Evolutionary conservation across 2,888 invertebrate species (phyloP).

Genomic region (Cecidostiba fungosa): DNA sequence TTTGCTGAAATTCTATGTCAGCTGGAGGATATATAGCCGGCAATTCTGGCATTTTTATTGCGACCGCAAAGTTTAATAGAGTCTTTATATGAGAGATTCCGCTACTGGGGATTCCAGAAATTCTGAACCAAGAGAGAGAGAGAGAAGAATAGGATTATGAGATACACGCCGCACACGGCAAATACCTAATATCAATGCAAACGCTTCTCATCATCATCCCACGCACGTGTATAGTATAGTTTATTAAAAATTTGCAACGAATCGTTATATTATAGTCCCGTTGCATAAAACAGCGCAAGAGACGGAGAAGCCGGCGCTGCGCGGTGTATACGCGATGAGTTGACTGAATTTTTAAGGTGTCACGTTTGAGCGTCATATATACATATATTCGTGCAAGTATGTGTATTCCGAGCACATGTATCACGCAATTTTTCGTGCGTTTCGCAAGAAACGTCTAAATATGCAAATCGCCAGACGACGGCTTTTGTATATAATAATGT

Average conservation of each 20-base stretch:
- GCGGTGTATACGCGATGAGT: neutral
- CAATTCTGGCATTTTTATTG: neutral
- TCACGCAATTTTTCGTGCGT: neutral
- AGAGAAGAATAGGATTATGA: neutral
- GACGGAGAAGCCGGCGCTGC: no score
- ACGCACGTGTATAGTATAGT: no score
- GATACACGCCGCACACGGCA: neutral
- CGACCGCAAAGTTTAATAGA: neutral
- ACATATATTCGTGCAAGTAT: neutral
- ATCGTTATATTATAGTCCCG: no score
- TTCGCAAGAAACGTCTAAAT: no score
- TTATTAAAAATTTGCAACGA: no score
- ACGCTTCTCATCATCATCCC: neutral
- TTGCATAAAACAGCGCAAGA: no score
- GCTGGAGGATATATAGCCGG: neutral
- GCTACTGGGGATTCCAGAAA: neutral
- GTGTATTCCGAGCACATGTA: neutral
- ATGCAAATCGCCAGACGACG: no score
- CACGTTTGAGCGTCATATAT: neutral
- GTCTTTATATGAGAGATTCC: conserved; percentile 16
- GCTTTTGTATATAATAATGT: neutral
- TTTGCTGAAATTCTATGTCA: neutral
- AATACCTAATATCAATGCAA: conserved; percentile 1
- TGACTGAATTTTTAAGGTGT: conserved; percentile 22
- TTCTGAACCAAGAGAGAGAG: neutral